Base-by-base conservation (phyloP, 2,113 vertebrate genomes). In the Glareola pratincola region DNA sequence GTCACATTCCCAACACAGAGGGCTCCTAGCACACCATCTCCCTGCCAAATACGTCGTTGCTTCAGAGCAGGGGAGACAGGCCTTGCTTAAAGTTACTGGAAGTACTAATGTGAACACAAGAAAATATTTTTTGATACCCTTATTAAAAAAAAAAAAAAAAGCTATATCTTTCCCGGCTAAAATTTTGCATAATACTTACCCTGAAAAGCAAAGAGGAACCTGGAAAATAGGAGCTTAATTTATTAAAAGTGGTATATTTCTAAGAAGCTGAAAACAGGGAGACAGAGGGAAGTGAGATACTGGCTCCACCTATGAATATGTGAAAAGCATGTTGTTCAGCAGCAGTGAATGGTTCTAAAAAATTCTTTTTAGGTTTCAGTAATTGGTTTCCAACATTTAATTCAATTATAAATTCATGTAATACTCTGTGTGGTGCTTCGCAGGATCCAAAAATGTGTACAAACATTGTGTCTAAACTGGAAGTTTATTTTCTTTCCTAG, bases 1-100 rank as follows among this genome's bases (percentile, higher is more conserved):
- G 43, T n/a, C 0, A 0, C 18, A n/a, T 26, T 57, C 56, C n/a
- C 29, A 26, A 14, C 9, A 34, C 23, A 37, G 23, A 22, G 24
- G 59, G 27, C 9, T 90, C 41, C 34, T 34, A 47, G 66, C 16
- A 78, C 26, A 20, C 0, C 8, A 4, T 36, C 27, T 83, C 32
- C 36, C 27, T 62, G 45, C 12, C 53, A 83, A 69, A 37, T 7
- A 20, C 0, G 2, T 39, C 22, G 21, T 39, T 88, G 72, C 63
- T 94, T 32, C 75, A 80, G 59, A 80, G 71, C 29, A 69, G 21
- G 8, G 24, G 50, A 43, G 16, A 45, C 8, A 29, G 57, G 13
- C 0, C 0, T 13, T 57, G 13, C 41, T 64, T 73, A 4, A 78
- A 74, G 62, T 41, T 47, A 36, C 29, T 51, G 9, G 22, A 93